Evolutionary conservation across 2,888 invertebrate species (phyloP).

Genomic region (Euphydryas editha): DNA sequence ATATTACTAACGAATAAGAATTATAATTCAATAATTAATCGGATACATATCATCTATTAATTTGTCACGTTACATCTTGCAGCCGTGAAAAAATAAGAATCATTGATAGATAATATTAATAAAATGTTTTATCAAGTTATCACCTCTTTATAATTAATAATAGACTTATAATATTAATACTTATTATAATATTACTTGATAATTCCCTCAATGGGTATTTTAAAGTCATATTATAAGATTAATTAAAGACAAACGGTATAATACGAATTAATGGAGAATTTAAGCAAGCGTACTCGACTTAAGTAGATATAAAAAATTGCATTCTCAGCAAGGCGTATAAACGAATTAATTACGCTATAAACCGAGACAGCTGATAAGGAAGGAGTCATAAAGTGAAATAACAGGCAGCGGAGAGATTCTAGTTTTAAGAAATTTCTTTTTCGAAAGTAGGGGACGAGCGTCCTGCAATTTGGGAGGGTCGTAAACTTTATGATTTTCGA

Average conservation of each 20-base stretch:
- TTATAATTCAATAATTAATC: background rate
- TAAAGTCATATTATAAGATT: conserved; percentile 15
- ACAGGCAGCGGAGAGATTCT: conserved; percentile 47
- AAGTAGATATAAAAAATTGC: conserved; percentile 39
- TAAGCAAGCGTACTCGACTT: conserved; percentile 36
- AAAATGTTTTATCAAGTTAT: background rate
- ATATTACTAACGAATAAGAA: background rate
- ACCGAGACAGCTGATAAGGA: conserved; percentile 53
- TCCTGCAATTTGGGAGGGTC: conserved; percentile 72
- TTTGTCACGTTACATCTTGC: background rate
- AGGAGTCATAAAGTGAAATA: conserved; percentile 47
- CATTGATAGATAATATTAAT: conserved; percentile 1
- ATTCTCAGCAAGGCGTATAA: conserved; percentile 46
- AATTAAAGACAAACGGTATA: conserved; percentile 20
- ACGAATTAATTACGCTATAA: conserved; percentile 52
- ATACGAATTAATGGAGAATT: conserved; percentile 25
- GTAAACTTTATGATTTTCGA: conserved; percentile 75
- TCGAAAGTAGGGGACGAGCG: conserved; percentile 71
- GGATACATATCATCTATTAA: background rate
- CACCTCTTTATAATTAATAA: background rate
- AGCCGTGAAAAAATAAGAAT: background rate
- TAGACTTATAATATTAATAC: background rate
- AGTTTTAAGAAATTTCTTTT: conserved; percentile 68
- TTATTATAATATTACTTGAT: background rate
- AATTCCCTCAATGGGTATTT: background rate